A percentile compares a stretch with the other conserved stretches of the same genome.
These are phyloP conservation scores for Hylaea fasciaria DNA, from an alignment of 2,888 invertebrate species.

Conservation along the genomic window DNA sequence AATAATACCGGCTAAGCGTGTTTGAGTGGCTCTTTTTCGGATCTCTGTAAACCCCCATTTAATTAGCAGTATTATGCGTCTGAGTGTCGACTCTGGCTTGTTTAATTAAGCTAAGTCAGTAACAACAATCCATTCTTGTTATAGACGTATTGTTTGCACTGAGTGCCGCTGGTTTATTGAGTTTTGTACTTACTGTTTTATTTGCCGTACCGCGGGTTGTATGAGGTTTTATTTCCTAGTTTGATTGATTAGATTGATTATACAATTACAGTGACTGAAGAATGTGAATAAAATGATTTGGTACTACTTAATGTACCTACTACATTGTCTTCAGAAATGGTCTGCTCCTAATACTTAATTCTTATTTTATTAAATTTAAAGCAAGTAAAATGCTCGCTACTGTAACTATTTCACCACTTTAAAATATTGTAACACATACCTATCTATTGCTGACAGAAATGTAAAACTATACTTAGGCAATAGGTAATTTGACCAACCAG, in stretches of 20 bases:
- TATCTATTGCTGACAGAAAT: no score
- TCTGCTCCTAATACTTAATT: no score
- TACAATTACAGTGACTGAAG: neutral
- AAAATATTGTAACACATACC: no score
- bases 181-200: slow-evolving; percentile 37
- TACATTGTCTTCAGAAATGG: no score
- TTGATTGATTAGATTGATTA: neutral
- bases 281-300: no score
- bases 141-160: slow-evolving; percentile 63
- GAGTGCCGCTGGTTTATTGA: slow-evolving; percentile 58
- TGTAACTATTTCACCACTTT: no score
- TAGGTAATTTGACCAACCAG: no score
- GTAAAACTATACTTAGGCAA: no score
- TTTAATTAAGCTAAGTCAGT: slow-evolving; percentile 84
- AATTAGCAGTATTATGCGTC: slow-evolving; percentile 84
- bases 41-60: slow-evolving; percentile 83
- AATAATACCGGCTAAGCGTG: slow-evolving; percentile 85
- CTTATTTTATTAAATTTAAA: no score
- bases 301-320: no score
- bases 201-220: slow-evolving; percentile 24
- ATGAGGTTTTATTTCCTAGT: slow-evolving; percentile 11
- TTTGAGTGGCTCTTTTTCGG: slow-evolving; percentile 84
- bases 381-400: no score
- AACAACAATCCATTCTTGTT: slow-evolving; percentile 77
- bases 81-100: slow-evolving; percentile 81